Base-by-base conservation (phyloP, 1,140 invertebrate species). In the Coelopa frigida region DNA sequence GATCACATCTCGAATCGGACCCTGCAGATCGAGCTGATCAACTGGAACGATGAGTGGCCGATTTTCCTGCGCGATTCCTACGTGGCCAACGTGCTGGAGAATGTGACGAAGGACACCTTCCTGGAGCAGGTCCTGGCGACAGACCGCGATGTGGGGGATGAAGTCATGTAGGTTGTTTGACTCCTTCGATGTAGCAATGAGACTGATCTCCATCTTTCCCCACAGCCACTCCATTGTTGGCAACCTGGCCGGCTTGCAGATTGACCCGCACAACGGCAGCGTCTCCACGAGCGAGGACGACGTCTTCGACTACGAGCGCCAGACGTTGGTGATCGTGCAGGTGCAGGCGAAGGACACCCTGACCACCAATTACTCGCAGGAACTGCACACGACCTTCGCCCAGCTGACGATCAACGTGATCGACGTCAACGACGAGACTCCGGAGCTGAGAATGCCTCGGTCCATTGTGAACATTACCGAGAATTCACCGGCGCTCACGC, bases 41-140 rank as follows among this genome's bases (percentile, higher is more conserved):
- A 80, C 57, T 74, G 73, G 71, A 80, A 80, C 54, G 77, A 80
- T 50, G 76, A 80, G 52, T 37, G 61, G 38, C 78, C 78, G 4
- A 72, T 72, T 37, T 80, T 79, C 54, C 53, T 31, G 15, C 21
- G 2, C 6, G 43, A 44, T 2, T 22, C 21, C 0, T 44, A 24
- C 5, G 24, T 47, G 21, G 70, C 78, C 5, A 12, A 36, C 17
- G 17, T 44, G 4, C 26, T 31, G 29, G 43, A 44, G 36, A 44
- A 44, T 36, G 21, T 22, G 11, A 36, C 43, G 5, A 14, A n/a
- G 2, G 12, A 10, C 7, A 44, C 43, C 11, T 12, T 12, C 4
- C 18, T 44, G 22, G 26, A 21, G 20, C 21, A 44, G 37, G 23
- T 47, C 1, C 26, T 24, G 14, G 45, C 45, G 0, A 59, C 46